Evolutionary conservation across 2,113 vertebrate species (phyloP).

Genomic region (Sciurus niger): DNA sequence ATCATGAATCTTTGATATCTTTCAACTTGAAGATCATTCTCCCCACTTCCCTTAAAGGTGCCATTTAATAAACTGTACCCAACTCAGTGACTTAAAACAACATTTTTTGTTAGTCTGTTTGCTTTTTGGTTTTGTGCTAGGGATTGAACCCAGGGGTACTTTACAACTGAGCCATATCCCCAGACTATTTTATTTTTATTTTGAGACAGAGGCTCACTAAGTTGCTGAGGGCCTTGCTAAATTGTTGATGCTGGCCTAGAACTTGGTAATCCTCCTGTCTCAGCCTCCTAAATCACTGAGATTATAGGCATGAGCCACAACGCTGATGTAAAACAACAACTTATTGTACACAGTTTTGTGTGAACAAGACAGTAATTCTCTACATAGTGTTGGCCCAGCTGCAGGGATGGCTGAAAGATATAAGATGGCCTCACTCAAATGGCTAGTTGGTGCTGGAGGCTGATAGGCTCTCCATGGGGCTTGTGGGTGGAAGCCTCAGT

Average conservation of each 20-base stretch:
- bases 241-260: too few relatives aligned
- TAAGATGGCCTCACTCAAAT: neutral
- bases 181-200: too few relatives aligned
- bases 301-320: too few relatives aligned
- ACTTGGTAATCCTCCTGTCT: too few relatives aligned
- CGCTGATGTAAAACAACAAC: neutral
- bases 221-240: too few relatives aligned
- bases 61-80: neutral
- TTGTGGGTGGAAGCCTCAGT: neutral
- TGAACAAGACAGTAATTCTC: neutral
- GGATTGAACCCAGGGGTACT: too few relatives aligned
- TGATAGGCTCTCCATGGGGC: neutral
- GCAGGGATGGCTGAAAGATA: neutral
- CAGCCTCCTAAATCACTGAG: too few relatives aligned
- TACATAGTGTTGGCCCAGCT: neutral
- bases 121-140: too few relatives aligned
- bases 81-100: neutral
- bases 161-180: too few relatives aligned
- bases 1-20: neutral
- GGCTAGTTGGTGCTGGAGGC: neutral
- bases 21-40: neutral
- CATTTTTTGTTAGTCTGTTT: too few relatives aligned
- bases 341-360: neutral
- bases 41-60: neutral
- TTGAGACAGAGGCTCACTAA: too few relatives aligned